These are phyloP conservation scores for Toxotes lorentzi DNA, from an alignment of 2,797 vertebrate genomes.

Conservation along the genomic window DNA sequence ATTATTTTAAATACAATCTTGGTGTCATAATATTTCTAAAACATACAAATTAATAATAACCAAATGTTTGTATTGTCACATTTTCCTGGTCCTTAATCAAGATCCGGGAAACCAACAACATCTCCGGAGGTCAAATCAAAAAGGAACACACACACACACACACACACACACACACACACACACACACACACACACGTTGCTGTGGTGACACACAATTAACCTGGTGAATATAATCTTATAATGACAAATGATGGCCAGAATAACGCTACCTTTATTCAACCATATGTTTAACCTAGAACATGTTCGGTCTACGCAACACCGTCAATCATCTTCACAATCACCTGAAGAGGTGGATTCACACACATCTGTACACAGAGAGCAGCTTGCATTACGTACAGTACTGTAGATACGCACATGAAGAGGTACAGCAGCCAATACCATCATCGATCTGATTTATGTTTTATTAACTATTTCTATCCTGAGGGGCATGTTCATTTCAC, in stretches of 20 bases:
- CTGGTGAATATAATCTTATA: neutral
- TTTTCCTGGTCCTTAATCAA: neutral
- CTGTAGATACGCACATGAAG: neutral
- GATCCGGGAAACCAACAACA: neutral
- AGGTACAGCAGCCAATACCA: constrained; percentile 24
- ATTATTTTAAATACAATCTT: neutral
- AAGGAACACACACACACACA: too few relatives aligned
- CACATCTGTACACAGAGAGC: neutral
- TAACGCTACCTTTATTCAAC: neutral
- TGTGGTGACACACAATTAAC: neutral
- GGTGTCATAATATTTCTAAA: neutral
- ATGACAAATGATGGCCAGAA: neutral
- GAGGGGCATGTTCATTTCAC: constrained; percentile 72
- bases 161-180: too few relatives aligned
- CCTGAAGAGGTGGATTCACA: neutral
- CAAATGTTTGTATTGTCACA: neutral
- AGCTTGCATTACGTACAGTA: neutral
- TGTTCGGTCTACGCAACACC: neutral
- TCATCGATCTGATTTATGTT: constrained; percentile 56
- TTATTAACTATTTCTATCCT: constrained; percentile 67
- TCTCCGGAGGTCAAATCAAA: neutral
- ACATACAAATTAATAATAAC: neutral
- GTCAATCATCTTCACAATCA: neutral
- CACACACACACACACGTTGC: neutral
- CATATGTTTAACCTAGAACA: neutral